These are phyloP conservation scores for Neosalanx taihuensis DNA, from an alignment of 2,797 vertebrate species.

Conservation along the genomic window DNA sequence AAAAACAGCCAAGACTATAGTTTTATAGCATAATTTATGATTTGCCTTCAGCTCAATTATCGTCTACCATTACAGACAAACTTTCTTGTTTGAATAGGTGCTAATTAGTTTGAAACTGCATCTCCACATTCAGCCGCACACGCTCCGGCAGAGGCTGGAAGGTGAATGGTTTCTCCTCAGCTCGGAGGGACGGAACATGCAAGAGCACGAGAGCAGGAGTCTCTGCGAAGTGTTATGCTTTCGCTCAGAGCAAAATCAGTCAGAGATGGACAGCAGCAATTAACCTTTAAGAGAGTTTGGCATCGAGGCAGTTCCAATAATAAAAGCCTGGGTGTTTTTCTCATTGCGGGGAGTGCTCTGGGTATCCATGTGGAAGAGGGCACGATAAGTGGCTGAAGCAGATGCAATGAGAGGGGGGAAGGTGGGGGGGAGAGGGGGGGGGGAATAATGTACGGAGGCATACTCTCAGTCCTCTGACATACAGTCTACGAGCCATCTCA, in stretches of 20 bases:
- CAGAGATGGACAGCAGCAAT: slow-evolving; percentile 40
- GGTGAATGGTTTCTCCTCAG: slow-evolving; percentile 18
- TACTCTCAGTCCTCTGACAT: slow-evolving; percentile 44
- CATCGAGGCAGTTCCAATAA: slow-evolving; percentile 29
- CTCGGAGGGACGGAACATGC: slow-evolving; percentile 23
- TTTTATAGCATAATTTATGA: slow-evolving; percentile 45
- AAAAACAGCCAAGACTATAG: slow-evolving; percentile 22
- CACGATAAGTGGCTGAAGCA: slow-evolving; percentile 15
- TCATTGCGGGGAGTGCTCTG: slow-evolving; percentile 9
- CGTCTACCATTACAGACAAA: slow-evolving; percentile 39
- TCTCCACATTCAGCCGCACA: slow-evolving; percentile 30
- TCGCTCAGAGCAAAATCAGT: slow-evolving; percentile 33
- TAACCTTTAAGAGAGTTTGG: slow-evolving; percentile 34
- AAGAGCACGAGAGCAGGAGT: slow-evolving; percentile 23
- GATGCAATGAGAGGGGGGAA: slow-evolving; percentile 36
- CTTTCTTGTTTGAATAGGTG: slow-evolving; percentile 27
- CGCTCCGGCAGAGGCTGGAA: slow-evolving; percentile 21
- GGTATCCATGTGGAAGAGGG: slow-evolving; percentile 22
- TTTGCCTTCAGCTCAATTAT: slow-evolving; percentile 58
- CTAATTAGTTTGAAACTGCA: slow-evolving; percentile 59
- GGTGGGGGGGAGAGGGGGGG: slow-evolving; percentile 33
- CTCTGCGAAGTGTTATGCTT: slow-evolving; percentile 26
- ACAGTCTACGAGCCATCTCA: slow-evolving; percentile 56
- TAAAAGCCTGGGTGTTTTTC: slow-evolving; percentile 18
- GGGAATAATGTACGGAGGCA: slow-evolving; percentile 37